Conservation (phyloP, 2,797 vertebrate species). For the Parauchenoglanis punctatus region DNA sequence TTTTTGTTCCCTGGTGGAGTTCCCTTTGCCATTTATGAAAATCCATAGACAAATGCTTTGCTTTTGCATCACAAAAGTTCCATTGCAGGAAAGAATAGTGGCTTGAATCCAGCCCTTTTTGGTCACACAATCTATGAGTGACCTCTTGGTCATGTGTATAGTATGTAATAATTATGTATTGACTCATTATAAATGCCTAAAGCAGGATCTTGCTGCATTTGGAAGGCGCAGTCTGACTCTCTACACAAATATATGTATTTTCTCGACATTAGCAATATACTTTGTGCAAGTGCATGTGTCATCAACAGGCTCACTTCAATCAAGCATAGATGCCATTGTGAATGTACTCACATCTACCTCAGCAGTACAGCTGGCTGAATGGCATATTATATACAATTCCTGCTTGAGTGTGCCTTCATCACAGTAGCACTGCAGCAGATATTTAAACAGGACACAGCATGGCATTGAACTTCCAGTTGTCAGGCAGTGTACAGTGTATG, state of each 20-base stretch:
- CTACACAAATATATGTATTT: background rate
- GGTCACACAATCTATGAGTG: background rate
- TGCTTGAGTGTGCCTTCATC: background rate
- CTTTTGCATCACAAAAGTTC: background rate
- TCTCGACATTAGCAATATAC: background rate
- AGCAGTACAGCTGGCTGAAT: background rate
- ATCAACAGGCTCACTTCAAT: background rate
- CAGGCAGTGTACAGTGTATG: background rate
- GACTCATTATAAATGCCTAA: background rate
- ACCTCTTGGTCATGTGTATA: background rate
- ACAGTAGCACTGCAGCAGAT: background rate
- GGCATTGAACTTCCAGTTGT: background rate
- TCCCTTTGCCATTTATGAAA: background rate
- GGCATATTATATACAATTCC: background rate
- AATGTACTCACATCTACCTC: background rate
- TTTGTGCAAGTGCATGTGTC: background rate
- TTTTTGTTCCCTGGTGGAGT: background rate
- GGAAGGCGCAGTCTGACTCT: background rate
- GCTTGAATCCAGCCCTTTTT: background rate
- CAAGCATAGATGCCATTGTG: background rate
- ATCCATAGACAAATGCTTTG: slow-evolving; percentile 3
- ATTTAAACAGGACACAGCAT: background rate
- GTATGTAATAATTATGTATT: background rate
- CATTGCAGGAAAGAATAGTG: background rate
- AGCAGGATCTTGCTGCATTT: background rate